Evolutionary conservation across 2,113 vertebrate genomes (phyloP).

Genomic region (Rhinichthys klamathensis): DNA sequence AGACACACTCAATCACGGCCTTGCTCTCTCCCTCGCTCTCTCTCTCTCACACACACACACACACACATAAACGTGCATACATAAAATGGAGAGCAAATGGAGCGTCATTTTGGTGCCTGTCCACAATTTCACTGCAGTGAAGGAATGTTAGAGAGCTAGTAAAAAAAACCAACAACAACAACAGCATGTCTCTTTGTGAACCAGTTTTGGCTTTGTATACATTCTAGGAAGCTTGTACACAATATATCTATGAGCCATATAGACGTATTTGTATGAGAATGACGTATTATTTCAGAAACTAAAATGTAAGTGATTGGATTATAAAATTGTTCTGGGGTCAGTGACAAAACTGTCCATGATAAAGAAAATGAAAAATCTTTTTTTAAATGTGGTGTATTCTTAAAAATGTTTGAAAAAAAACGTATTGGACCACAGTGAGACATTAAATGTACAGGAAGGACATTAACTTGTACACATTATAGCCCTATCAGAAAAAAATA

Average conservation of each 20-base stretch:
- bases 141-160: conserved; percentile 73
- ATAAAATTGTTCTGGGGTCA: not conserved
- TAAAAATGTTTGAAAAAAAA: not conserved
- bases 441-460: too few species aligned
- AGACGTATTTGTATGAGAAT: too few species aligned
- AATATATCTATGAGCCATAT: not conserved
- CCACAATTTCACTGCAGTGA: conserved; percentile 72
- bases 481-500: not conserved
- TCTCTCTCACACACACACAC: not conserved
- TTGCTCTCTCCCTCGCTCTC: not conserved
- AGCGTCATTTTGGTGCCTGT: conserved; percentile 73
- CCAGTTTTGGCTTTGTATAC: not conserved
- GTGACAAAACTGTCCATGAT: too few species aligned
- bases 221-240: not conserved
- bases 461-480: too few species aligned
- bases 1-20: conserved; percentile 9
- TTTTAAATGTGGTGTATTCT: not conserved
- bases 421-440: not conserved
- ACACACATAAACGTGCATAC: not conserved
- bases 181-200: not conserved
- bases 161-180: not conserved
- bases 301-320: not conserved
- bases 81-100: conserved; percentile 70
- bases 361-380: too few species aligned
- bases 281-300: not conserved